phyloP scores from a whole-genome alignment of 2,888 invertebrate genomes.

The Agrochola lota region DNA sequence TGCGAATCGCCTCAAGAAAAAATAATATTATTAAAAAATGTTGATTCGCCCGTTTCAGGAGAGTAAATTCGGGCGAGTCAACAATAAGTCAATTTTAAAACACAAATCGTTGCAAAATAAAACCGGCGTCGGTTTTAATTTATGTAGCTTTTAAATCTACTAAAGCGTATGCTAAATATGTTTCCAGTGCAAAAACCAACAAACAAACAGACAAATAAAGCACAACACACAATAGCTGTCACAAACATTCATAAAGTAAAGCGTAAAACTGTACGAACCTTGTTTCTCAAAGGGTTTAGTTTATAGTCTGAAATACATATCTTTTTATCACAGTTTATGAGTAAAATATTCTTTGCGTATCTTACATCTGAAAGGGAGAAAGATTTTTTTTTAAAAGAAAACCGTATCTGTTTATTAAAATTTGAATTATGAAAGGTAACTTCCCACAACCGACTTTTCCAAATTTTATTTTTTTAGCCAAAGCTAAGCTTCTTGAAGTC shows the following conservation, averaged over 20 bases:
- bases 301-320: slow-evolving; percentile 27
- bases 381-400: not conserved
- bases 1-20: too few relatives aligned
- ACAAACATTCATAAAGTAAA: slow-evolving; percentile 71
- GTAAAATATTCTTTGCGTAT: not conserved
- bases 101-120: not conserved
- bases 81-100: not conserved
- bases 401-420: not conserved
- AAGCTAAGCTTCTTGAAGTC: not conserved
- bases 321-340: slow-evolving; percentile 15
- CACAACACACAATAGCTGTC: slow-evolving; percentile 73
- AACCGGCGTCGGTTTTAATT: slow-evolving; percentile 8
- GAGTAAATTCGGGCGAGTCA: too few relatives aligned
- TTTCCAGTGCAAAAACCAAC: slow-evolving; percentile 52
- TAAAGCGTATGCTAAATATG: slow-evolving; percentile 51
- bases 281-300: slow-evolving; percentile 81
- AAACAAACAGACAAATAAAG: slow-evolving; percentile 72
- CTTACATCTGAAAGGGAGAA: not conserved
- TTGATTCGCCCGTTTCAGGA: too few relatives aligned
- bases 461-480: not conserved
- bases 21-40: too few relatives aligned
- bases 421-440: not conserved
- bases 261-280: slow-evolving; percentile 82
- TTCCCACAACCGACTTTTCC: not conserved
- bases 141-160: not conserved